These are phyloP conservation scores for Peromyscus aztecus DNA, from an alignment of 2,797 vertebrate species.

Conservation along the genomic window DNA sequence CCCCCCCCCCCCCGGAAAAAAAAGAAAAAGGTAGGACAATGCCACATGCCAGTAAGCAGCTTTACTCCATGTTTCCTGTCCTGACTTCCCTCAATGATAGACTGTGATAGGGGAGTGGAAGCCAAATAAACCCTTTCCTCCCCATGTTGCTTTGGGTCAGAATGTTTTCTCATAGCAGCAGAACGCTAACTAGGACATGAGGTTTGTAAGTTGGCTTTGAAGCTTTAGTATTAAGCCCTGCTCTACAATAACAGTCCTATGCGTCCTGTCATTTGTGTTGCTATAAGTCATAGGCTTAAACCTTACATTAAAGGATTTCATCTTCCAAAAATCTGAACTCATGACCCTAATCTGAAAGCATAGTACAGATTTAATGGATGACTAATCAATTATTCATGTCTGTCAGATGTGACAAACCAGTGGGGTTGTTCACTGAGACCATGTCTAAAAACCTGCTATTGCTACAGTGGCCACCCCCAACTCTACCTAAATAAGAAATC, in stretches of 20 bases:
- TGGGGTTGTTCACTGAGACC: neutral
- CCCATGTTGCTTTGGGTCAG: neutral
- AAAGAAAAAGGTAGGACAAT: neutral
- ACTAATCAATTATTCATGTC: neutral
- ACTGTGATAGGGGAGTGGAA: neutral
- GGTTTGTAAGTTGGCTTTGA: conserved; percentile 40
- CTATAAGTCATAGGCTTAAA: conserved; percentile 44
- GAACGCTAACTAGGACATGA: neutral
- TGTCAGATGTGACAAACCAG: conserved; percentile 9
- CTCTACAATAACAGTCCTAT: neutral
- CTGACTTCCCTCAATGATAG: neutral
- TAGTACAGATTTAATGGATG: neutral
- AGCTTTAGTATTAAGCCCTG: conserved; percentile 33
- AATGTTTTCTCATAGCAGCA: neutral
- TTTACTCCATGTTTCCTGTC: neutral
- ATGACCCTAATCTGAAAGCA: conserved; percentile 47
- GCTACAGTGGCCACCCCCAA: neutral
- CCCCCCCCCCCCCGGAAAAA: neutral
- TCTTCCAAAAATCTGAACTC: conserved; percentile 42
- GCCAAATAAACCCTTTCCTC: neutral
- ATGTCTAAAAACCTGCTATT: conserved; percentile 8
- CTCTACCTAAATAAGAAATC: conserved; percentile 22
- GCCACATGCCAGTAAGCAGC: too few species aligned
- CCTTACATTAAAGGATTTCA: conserved; percentile 8
- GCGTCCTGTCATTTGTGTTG: neutral